Evolutionary conservation across 2,797 vertebrate species (phyloP).

Genomic region (Acanthopagrus latus): DNA sequence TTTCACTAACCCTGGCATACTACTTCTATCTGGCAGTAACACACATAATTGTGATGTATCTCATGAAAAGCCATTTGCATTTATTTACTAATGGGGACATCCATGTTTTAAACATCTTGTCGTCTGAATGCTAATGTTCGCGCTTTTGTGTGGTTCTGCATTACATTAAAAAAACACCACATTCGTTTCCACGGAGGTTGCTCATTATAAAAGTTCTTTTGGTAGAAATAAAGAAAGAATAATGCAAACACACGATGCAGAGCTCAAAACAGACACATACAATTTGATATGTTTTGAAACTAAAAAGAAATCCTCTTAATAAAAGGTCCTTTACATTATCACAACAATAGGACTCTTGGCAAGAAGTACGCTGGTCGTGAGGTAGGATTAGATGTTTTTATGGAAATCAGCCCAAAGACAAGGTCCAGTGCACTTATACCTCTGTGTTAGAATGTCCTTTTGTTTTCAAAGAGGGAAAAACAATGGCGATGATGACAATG

Average conservation of each 20-base stretch:
- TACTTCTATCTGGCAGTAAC: not conserved
- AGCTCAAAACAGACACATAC: not conserved
- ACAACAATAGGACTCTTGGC: not conserved
- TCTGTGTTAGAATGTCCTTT: not conserved
- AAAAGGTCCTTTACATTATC: not conserved
- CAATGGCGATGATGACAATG: no score
- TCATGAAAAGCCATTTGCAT: not conserved
- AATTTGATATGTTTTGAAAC: not conserved
- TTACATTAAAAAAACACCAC: not conserved
- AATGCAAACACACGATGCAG: not conserved
- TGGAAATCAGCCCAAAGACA: no score
- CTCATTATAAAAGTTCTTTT: not conserved
- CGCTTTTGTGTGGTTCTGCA: not conserved
- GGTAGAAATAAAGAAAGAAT: not conserved
- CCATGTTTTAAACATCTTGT: no score
- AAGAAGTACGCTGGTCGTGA: not conserved
- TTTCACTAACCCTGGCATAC: not conserved
- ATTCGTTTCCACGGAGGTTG: not conserved
- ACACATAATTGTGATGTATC: not conserved
- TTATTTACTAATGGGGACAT: not conserved
- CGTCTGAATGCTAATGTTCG: not conserved
- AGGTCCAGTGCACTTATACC: not conserved
- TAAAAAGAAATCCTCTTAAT: no score
- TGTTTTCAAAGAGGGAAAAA: no score
- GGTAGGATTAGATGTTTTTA: not conserved